Conservation (phyloP, 2,797 vertebrate genomes). For the Masticophis lateralis region DNA sequence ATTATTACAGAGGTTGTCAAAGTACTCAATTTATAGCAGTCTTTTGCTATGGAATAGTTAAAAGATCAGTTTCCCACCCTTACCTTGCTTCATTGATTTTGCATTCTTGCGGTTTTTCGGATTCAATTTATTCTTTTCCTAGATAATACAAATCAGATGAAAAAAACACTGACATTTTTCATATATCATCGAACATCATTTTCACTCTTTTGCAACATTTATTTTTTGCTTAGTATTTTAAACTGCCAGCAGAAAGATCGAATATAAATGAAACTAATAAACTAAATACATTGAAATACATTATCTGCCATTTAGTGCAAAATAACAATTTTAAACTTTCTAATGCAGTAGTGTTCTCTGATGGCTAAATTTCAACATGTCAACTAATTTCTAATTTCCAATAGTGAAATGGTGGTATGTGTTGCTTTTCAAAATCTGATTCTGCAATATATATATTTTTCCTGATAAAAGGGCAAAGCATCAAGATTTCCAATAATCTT, state of each 20-base stretch:
- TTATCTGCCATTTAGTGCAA: neutral
- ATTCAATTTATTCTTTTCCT: slow-evolving; percentile 84
- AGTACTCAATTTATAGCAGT: slow-evolving; percentile 50
- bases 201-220: neutral
- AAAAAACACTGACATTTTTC: slow-evolving; percentile 55
- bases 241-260: neutral
- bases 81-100: slow-evolving; percentile 86
- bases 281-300: neutral
- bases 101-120: slow-evolving; percentile 83
- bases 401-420: neutral
- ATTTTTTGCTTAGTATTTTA: neutral
- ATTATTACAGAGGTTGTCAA: slow-evolving; percentile 28
- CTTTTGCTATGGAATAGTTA: slow-evolving; percentile 52
- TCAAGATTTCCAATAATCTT: neutral
- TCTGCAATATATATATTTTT: neutral
- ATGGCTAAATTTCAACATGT: neutral
- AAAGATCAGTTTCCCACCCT: slow-evolving; percentile 55
- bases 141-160: slow-evolving; percentile 44
- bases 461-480: neutral
- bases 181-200: neutral
- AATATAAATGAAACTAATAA: neutral
- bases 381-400: neutral
- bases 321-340: neutral
- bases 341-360: neutral
- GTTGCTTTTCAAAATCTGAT: neutral